Evolutionary conservation across 2,888 invertebrate genomes (phyloP).

Genomic region (Psylliodes chrysocephalus): DNA sequence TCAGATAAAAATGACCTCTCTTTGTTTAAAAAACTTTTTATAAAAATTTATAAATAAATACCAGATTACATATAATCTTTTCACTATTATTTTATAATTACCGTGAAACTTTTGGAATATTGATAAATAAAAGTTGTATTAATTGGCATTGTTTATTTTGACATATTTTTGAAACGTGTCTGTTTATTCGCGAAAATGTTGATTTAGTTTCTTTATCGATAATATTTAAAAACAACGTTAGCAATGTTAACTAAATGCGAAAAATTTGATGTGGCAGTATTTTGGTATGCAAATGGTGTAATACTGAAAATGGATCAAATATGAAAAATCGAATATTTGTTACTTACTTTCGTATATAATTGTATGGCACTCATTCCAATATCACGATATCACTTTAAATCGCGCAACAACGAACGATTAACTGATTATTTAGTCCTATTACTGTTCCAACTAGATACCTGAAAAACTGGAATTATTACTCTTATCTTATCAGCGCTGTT

Average conservation of each 20-base stretch:
- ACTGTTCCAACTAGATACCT: conserved; percentile 12
- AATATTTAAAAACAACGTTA: no score
- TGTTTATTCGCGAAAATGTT: no score
- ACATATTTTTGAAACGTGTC: conserved; percentile 2
- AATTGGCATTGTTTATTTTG: background rate
- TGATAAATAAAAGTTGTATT: background rate
- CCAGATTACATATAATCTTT: background rate
- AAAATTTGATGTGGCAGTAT: no score
- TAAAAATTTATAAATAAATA: background rate
- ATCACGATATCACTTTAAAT: no score
- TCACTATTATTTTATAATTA: background rate
- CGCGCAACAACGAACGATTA: background rate
- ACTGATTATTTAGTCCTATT: no score
- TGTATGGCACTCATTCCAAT: conserved; percentile 60
- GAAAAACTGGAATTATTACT: conserved; percentile 4
- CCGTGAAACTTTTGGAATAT: background rate
- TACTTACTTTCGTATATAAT: conserved; percentile 58
- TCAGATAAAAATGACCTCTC: background rate
- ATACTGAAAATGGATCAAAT: background rate
- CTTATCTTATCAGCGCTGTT: conserved; percentile 45
- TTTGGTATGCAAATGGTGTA: background rate
- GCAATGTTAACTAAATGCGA: no score
- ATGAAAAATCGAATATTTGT: background rate
- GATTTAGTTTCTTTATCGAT: no score
- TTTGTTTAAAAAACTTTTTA: background rate